Evolutionary conservation across 2,113 vertebrate species (phyloP), one percentile per base, ranked within the genome.

Genomic region (Chrysemys picta): DNA sequence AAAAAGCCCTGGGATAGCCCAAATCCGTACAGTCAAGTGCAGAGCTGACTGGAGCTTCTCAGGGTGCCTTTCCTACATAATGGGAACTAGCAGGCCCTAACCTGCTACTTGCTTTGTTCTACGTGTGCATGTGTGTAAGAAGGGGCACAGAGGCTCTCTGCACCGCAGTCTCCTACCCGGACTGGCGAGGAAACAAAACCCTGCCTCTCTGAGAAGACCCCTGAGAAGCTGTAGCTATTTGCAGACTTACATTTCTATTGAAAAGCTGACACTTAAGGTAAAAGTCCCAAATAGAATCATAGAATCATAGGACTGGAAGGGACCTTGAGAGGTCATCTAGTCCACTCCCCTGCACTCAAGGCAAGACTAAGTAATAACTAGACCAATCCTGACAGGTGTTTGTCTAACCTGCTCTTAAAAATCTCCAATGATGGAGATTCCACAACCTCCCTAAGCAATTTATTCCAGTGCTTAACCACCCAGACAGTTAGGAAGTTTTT

Each of bases 111-210:
- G 17, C 45, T 75, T 87, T 45, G 49, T n/a, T 65, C 84, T 84
- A 5, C 8, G 47, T 11, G 4, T 75, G 53, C 45, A 5, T 0
- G 0, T 83, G 47, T 50, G 38, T 3, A 24, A 17, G 11, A 42
- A 50, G 0, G 1, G 57, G 53, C 5, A 2, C 6, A 1, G 17
- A 53, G 11, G 12, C 38, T 85, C 52, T n/a, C 65, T 29, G 50
- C 19, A n/a, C 13, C 16, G 8, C 50, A 52, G 16, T 85, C 52
- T 50, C 62, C 62, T 42, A 42, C 16, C 35, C 31, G n/a, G 24
- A 53, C 27, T 49, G 45, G 80, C 45, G 27, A 82, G 31, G 45
- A 91, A 83, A 53, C 12, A 57, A 42, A 95, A 59, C 5, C 29
- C 75, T 10, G 29, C 57, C 47, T 1, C 2, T 0, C 76, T 78